A percentile compares a stretch with the other conserved stretches of the same genome.
phyloP scores from a whole-genome alignment of 92 coral and sea anemone genomes.

The Plumapathes pennacea region DNA sequence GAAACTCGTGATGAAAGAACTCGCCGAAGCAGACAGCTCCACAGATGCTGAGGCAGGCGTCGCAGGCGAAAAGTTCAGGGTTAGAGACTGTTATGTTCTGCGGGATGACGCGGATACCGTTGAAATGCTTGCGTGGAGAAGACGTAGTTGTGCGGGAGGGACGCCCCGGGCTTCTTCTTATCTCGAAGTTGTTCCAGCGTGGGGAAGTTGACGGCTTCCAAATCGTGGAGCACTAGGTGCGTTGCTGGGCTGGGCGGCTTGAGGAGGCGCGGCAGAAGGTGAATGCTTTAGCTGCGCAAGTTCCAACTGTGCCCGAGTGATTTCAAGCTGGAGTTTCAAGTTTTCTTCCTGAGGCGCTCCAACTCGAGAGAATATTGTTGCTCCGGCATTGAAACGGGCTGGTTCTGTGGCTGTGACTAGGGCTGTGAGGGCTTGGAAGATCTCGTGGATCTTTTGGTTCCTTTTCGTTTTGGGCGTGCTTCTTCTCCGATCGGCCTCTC shows the following conservation, averaged over 20 bases:
- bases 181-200: slow-evolving; percentile 10
- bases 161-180: slow-evolving; percentile 30
- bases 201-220: too few relatives aligned
- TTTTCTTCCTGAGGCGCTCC: too few relatives aligned
- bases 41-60: slow-evolving; percentile 41
- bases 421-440: too few relatives aligned
- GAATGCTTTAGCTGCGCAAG: background rate
- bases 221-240: too few relatives aligned
- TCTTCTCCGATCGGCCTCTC: too few relatives aligned
- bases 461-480: too few relatives aligned
- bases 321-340: slow-evolving; percentile 14
- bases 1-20: slow-evolving; percentile 17
- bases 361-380: too few relatives aligned
- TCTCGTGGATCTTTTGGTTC: too few relatives aligned
- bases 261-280: too few relatives aligned
- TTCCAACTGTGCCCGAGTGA: slow-evolving; percentile 1
- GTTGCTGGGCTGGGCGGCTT: too few relatives aligned
- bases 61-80: slow-evolving; percentile 28
- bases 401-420: too few relatives aligned
- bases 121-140: slow-evolving; percentile 39
- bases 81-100: slow-evolving; percentile 15
- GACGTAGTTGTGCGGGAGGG: slow-evolving; percentile 32
- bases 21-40: slow-evolving; percentile 45
- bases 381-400: too few relatives aligned
- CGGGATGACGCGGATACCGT: slow-evolving; percentile 43